Evolutionary conservation across 2,797 vertebrate species (phyloP).

Genomic region (Gallinago stenura): DNA sequence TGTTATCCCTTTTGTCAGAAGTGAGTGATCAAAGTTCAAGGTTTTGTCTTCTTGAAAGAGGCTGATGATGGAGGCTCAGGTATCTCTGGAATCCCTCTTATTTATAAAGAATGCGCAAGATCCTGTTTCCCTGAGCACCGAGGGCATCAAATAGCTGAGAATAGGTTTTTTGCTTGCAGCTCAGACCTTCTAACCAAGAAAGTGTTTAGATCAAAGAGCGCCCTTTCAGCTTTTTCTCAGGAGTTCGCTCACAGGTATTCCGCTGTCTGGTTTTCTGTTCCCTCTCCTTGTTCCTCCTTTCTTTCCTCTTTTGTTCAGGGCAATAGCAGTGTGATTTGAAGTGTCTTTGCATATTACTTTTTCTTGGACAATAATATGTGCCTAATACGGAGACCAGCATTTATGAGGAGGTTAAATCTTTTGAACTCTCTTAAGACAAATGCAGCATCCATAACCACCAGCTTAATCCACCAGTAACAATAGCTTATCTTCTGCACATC

Average conservation of each 20-base stretch:
- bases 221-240: neutral
- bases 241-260: neutral
- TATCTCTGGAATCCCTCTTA: conserved; percentile 67
- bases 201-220: conserved; percentile 18
- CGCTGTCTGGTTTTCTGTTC: neutral
- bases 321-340: neutral
- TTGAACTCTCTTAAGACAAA: neutral
- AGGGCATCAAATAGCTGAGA: conserved; percentile 45
- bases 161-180: conserved; percentile 18
- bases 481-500: neutral
- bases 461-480: neutral
- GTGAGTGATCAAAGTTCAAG: conserved; percentile 39
- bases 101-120: conserved; percentile 69
- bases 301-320: neutral
- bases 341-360: neutral
- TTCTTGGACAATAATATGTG: neutral
- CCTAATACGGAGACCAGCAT: neutral
- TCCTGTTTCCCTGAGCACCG: conserved; percentile 56
- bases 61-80: conserved; percentile 39
- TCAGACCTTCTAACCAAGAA: conserved; percentile 26
- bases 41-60: conserved; percentile 35
- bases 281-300: neutral
- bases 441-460: neutral
- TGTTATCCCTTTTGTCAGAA: neutral
- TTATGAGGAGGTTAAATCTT: neutral